Base-by-base conservation (phyloP, 2,888 invertebrate genomes). In the Dorcus hopei region DNA sequence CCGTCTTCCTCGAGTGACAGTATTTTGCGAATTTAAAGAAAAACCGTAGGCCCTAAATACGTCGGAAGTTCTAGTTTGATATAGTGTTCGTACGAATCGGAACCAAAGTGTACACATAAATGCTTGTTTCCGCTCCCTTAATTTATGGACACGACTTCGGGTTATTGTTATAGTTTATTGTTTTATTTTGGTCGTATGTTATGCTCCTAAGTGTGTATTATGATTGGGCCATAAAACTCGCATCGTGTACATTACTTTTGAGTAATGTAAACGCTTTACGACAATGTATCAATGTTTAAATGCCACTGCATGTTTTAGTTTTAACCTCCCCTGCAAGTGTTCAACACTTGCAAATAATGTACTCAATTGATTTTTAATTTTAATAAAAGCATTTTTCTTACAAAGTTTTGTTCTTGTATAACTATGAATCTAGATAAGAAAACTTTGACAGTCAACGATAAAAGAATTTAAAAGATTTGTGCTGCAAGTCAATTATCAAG, bases 201-300 rank as follows among this genome's bases (percentile, higher is more conserved):
- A 70, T 65, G 68, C 65, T 67, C 64, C 63, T 67, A 68, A 69
- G 68, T 69, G 68, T 70, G 64, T 67, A 68, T 68, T 69, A 69
- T 68, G 72, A 70, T 68, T 69, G 69, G 69, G 65, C 65, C 69
- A 68, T 72, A 72, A 72, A 72, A 70, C 70, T 70, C 70, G 66
- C 64, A 67, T 71, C 65, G 67, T 69, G 67, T 69, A 68, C 67
- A 68, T 68, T 68, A 62, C 65, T 65, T 69, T 68, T 67, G 64
- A 62, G 66, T 67, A 67, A 69, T 70, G 66, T 61, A 67, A 65
- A 63, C 65, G 65, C 61, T 66, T 70, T 65, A 62, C 61, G 63
- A 69, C 69, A 66, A 62, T 67, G 68, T 69, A 64, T 62, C 66
- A 62, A 61, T 64, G 58, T 65, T 65, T 65, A 42, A 41, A 23